Evolutionary conservation across 2,888 invertebrate species (phyloP), one percentile per base, ranked within the genome.

Genomic region (Acleris cristana): DNA sequence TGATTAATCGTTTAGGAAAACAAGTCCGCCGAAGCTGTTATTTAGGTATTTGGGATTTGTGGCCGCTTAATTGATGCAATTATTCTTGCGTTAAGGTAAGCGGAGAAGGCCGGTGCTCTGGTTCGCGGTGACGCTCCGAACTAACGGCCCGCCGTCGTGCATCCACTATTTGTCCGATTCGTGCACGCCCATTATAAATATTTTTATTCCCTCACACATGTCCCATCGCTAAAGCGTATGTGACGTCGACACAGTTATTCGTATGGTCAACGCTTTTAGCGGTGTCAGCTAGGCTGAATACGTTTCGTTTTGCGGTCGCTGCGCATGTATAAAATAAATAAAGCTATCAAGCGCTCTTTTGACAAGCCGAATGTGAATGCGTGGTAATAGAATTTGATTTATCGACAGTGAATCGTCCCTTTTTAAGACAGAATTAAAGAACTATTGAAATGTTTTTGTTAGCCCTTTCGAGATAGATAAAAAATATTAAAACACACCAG

Each of bases 61-160:
- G 73, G 74, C 72, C 66, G 72, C 74, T 77, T 76, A 78, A 79
- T 78, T 76, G 76, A 70, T 75, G 76, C 75, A 76, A 78, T 78
- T 78, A 78, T 76, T 74, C 70, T 74, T 76, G 72, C 73, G 74
- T 76, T 74, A 71, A 72, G 69, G 65, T 54, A 55, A 69, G 56
- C 58, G 56, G 65, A 69, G 70, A 55, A 26, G 54, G 45, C 54
- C 56, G 65, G 67, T 69, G 73, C 66, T 70, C 72, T 70, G 76
- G 73, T 78, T 76, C 69, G 72, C 76, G 72, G 72, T 76, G 77
- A 78, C 74, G 73, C 45, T 57, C 61, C n/a, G 18, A 75, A 72
- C 74, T 88, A 88, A 87, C 88, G 87, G 87, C 75, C 73, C 71
- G 79, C 72, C 83, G 82, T 90, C 89, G 90, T 90, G 91, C 84